phyloP scores from a whole-genome alignment of 2,888 invertebrate species.

The Hermaeophaga mercurialis region DNA sequence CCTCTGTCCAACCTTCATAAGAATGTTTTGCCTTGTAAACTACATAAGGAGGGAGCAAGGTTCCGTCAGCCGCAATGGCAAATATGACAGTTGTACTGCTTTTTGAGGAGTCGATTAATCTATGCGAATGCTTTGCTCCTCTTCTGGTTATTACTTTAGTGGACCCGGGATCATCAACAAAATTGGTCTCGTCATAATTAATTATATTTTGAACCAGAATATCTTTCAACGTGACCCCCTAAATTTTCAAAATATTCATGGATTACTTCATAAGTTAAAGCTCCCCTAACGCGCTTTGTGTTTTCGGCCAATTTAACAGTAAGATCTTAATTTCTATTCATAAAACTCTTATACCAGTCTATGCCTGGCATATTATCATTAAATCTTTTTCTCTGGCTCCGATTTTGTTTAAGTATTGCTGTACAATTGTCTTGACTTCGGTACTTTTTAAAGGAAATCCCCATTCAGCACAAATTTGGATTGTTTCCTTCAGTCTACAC shows the following conservation, averaged over 20 bases:
- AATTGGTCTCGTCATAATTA: constrained; percentile 33
- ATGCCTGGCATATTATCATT: too few species aligned
- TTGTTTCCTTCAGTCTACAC: constrained; percentile 1
- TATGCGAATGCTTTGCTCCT: constrained; percentile 12
- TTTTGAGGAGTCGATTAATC: constrained; percentile 40
- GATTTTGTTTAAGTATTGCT: constrained; percentile 24
- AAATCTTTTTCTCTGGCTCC: constrained; percentile 23
- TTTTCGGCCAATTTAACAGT: constrained; percentile 11
- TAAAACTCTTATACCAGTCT: constrained; percentile 19
- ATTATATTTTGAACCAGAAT: constrained; percentile 15
- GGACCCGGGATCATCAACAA: constrained; percentile 29
- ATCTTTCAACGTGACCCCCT: constrained; percentile 16
- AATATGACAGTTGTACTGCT: constrained; percentile 26
- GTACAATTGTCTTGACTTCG: constrained; percentile 23
- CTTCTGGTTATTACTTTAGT: constrained; percentile 36
- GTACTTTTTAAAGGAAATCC: constrained; percentile 26
- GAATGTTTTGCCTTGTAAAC: constrained; percentile 24
- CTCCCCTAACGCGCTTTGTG: constrained; percentile 17
- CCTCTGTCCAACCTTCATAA: constrained; percentile 42
- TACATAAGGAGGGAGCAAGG: constrained; percentile 38
- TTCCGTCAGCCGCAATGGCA: constrained; percentile 18
- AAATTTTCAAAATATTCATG: constrained; percentile 17
- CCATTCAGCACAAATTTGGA: constrained; percentile 23
- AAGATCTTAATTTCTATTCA: background rate
- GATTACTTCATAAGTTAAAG: constrained; percentile 14